Evolutionary conservation across 2,888 invertebrate species (phyloP), one percentile per base, ranked within the genome.

Genomic region (Meiosimyza decipiens): DNA sequence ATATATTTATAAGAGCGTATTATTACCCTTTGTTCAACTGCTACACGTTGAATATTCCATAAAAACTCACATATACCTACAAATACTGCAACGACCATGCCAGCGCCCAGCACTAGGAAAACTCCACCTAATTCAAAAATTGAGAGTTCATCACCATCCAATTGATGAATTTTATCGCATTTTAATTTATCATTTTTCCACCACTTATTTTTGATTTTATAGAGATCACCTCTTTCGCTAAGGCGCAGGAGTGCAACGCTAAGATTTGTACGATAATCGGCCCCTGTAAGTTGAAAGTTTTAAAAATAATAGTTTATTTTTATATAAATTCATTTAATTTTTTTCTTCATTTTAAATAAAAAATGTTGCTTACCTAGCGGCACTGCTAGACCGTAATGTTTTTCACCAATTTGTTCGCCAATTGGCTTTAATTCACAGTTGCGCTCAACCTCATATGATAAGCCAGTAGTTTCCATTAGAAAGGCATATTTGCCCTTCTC

Each of bases 401-500:
- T 97, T 64, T 94, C 93, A 84, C 97, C 97, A 70, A 98, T 89
- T 80, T 92, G 90, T 11, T 91, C 90, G 2, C 96, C 95, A 50
- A 95, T 91, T 89, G 93, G 92, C 74, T 90, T 93, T 74, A 97
- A 89, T 73, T 93, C 91, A 85, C 97, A 97, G 82, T 94, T 90
- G 76, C 93, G 89, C 84, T 95, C 93, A 76, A 92, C 92, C 79
- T 92, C 93, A 87, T 97, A 99, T 85, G 98, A 97, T 79, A 99
- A 92, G 33, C 94, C 93, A 1, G 97, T 94, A 50, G 97, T 97
- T 88, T 99, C 99, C 95, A 98, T 97, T 74, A 99, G 91, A 85
- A 95, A 99, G 3, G 97, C 98, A 86, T 95, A 99, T 76, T 89
- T 91, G 49, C 92, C 92, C 82, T 92, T 92, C 69, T 90, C 92